Conservation (phyloP, 1,140 invertebrate species). For the Ladona fulva region DNA sequence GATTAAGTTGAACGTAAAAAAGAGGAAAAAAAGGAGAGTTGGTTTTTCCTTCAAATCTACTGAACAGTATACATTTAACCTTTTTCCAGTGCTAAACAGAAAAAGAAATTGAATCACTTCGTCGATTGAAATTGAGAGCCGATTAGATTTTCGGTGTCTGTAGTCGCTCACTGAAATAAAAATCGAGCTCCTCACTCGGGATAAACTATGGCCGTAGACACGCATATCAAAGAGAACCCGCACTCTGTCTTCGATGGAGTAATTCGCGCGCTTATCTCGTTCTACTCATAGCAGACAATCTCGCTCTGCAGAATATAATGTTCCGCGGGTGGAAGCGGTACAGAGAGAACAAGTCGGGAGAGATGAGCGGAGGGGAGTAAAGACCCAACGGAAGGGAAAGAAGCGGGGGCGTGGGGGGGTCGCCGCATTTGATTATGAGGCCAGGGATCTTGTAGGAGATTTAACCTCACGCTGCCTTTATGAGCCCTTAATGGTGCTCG, state of each 20-base stretch:
- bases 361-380: background rate
- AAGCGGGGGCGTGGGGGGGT: background rate
- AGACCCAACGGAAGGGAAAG: background rate
- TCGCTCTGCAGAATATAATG: background rate
- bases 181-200: no score
- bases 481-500: background rate
- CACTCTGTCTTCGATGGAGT: background rate
- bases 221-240: no score
- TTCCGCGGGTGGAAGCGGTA: background rate
- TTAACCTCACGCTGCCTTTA: background rate
- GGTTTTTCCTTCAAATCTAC: no score
- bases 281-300: background rate
- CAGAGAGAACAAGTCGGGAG: background rate
- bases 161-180: no score
- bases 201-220: no score
- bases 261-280: background rate
- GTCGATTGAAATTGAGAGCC: no score
- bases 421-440: background rate
- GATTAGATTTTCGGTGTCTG: no score
- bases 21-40: no score
- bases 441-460: conserved; percentile 4
- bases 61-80: no score
- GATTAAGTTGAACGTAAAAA: no score
- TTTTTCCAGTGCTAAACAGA: no score
- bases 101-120: no score